phyloP scores from a whole-genome alignment of 2,113 vertebrate species.

The Acrocephalus arundinaceus region DNA sequence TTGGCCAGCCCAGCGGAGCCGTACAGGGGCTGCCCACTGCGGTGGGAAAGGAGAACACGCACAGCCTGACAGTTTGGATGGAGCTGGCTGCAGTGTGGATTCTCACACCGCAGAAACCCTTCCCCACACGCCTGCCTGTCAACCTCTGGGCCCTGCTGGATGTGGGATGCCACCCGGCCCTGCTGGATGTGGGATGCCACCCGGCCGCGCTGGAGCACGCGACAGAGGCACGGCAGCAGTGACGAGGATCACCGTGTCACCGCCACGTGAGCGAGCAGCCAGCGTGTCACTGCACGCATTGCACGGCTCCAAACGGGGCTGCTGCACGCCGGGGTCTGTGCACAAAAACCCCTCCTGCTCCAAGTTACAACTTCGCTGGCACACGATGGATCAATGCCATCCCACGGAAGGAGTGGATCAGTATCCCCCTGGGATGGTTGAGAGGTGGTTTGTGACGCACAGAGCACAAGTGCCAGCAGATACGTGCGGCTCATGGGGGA shows the following conservation, averaged over 20 bases:
- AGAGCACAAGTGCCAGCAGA: neutral
- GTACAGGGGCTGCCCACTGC: accelerated
- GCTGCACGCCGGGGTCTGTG: accelerated
- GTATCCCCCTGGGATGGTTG: accelerated
- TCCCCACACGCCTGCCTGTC: accelerated
- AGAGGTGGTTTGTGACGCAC: neutral
- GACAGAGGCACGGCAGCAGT: accelerated
- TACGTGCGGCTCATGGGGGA: accelerated
- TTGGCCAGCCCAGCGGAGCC: accelerated
- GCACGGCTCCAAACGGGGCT: accelerated
- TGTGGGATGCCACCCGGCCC: neutral
- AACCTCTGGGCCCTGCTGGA: accelerated
- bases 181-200: accelerated
- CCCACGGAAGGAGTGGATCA: accelerated
- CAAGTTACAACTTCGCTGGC: accelerated
- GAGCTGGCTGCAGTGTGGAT: accelerated
- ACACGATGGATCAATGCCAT: accelerated
- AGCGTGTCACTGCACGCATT: accelerated
- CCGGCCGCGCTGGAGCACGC: accelerated
- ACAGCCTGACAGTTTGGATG: accelerated
- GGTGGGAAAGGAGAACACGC: accelerated
- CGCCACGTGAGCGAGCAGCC: accelerated
- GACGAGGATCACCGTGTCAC: neutral
- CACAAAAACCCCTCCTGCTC: neutral
- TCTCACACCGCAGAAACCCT: neutral